Evolutionary conservation across 2,888 invertebrate genomes (phyloP).

Genomic region (Aphelenchoides bicaudatus): DNA sequence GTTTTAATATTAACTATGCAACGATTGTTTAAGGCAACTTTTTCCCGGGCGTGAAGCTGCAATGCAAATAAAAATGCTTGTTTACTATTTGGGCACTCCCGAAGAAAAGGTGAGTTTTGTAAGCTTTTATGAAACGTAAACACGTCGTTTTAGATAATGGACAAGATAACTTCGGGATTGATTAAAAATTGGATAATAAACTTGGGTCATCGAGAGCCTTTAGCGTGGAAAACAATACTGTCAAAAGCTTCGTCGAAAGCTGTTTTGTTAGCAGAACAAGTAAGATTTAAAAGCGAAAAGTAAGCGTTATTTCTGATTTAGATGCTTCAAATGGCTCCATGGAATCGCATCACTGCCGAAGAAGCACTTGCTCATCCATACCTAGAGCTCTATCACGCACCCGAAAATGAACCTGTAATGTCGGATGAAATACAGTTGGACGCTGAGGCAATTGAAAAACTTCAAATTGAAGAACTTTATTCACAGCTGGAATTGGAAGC

Average conservation of each 20-base stretch:
- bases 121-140: too few relatives aligned
- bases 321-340: slow-evolving; percentile 60
- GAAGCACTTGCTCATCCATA: slow-evolving; percentile 63
- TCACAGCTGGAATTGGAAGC: background rate
- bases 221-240: slow-evolving; percentile 61
- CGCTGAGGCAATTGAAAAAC: slow-evolving; percentile 58
- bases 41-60: slow-evolving; percentile 61
- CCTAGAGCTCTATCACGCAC: slow-evolving; percentile 63
- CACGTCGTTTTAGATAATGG: too few relatives aligned
- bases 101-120: too few relatives aligned
- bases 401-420: slow-evolving; percentile 35
- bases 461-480: slow-evolving; percentile 26
- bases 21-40: too few relatives aligned
- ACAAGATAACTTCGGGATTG: slow-evolving; percentile 60
- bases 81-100: slow-evolving; percentile 63
- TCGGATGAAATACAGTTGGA: slow-evolving; percentile 39
- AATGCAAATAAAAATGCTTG: slow-evolving; percentile 62
- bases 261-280: slow-evolving; percentile 58
- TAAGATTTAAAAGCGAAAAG: slow-evolving; percentile 21
- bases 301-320: background rate
- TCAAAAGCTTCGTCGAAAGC: slow-evolving; percentile 62
- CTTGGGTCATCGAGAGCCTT: slow-evolving; percentile 49
- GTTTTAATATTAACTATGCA: too few relatives aligned
- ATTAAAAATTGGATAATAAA: slow-evolving; percentile 60
- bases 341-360: slow-evolving; percentile 62